Evolutionary conservation across 2,113 vertebrate genomes (phyloP).

Genomic region (Sapayoa aenigma): DNA sequence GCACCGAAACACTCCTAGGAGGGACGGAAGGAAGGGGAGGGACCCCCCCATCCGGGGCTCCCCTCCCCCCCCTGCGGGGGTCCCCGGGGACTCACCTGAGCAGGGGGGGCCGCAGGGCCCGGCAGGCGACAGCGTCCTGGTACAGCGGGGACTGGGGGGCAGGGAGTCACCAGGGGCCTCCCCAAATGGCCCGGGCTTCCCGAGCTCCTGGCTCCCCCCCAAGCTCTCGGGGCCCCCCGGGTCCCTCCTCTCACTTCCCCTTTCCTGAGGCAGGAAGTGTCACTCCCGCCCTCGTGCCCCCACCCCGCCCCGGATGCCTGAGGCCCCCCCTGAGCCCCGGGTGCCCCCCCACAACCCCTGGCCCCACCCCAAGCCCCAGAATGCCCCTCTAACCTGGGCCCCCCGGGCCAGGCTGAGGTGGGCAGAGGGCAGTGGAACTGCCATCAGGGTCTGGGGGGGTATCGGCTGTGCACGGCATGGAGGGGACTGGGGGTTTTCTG

Average conservation of each 20-base stretch:
- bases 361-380: too few species aligned
- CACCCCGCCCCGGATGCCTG: background rate
- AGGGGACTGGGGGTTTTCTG: background rate
- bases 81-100: background rate
- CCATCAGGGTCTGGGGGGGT: background rate
- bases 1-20: background rate
- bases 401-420: background rate
- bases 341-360: background rate
- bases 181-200: background rate
- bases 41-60: background rate
- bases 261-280: background rate
- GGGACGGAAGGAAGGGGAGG: background rate
- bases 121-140: background rate
- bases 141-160: background rate
- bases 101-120: background rate
- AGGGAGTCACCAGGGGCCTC: background rate
- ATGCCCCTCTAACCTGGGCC: background rate
- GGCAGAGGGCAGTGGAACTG: background rate
- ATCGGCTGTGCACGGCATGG: background rate
- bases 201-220: background rate
- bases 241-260: background rate
- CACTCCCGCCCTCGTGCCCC: background rate
- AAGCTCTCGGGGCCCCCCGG: background rate
- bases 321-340: background rate
- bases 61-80: background rate